These are phyloP conservation scores for Diarsia brunnea DNA, from an alignment of 2,888 invertebrate species.

Conservation along the genomic window DNA sequence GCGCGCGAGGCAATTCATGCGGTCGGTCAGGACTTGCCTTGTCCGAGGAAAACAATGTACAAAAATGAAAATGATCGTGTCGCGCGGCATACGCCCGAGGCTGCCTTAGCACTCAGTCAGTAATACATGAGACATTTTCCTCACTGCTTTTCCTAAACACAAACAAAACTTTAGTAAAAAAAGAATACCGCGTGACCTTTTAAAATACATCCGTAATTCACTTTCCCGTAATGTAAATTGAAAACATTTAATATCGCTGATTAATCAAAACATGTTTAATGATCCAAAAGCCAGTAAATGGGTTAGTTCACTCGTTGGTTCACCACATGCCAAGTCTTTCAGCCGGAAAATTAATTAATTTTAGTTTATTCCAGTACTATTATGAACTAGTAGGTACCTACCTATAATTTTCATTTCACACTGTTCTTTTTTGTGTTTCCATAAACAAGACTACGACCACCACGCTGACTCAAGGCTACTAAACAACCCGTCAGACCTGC, in stretches of 20 bases:
- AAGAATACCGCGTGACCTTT: neutral
- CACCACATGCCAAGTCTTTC: neutral
- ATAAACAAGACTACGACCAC: too few relatives aligned
- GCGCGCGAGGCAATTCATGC: too few relatives aligned
- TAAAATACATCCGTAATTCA: neutral
- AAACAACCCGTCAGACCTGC: too few relatives aligned
- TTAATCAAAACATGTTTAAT: constrained; percentile 3
- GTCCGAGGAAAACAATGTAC: too few relatives aligned
- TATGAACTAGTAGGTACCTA: neutral
- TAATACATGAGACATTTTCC: too few relatives aligned
- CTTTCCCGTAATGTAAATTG: neutral
- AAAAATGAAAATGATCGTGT: too few relatives aligned
- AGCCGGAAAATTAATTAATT: neutral
- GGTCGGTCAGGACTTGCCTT: too few relatives aligned
- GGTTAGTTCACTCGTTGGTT: too few relatives aligned
- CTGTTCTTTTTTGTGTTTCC: neutral
- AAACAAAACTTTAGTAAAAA: neutral
- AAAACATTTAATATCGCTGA: constrained; percentile 4
- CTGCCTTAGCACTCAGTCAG: too few relatives aligned
- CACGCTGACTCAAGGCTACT: too few relatives aligned
- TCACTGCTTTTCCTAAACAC: too few relatives aligned
- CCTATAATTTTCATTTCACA: neutral
- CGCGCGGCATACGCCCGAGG: too few relatives aligned
- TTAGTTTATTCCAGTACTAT: neutral
- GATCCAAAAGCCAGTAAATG: constrained; percentile 10